Evolutionary conservation across 2,888 invertebrate species (phyloP).

Genomic region (Neelides folsomi): DNA sequence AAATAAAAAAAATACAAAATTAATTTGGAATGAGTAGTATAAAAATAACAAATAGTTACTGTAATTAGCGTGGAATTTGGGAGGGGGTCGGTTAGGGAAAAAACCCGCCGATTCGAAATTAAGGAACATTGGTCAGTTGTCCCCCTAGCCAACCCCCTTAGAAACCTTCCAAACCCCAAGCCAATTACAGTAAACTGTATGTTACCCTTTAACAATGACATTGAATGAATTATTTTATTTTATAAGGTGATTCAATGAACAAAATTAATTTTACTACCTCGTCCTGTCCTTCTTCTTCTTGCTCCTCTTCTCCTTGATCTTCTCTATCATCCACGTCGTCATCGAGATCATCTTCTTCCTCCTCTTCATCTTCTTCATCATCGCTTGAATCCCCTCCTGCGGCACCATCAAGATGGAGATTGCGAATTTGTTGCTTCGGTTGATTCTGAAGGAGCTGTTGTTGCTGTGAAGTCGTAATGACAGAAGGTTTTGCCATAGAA

Average conservation of each 20-base stretch:
- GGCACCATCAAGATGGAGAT: conserved; percentile 23
- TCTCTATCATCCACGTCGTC: conserved; percentile 34
- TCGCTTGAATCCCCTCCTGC: conserved; percentile 27
- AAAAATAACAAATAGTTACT: too few relatives aligned
- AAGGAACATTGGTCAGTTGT: too few relatives aligned
- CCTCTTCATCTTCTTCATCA: conserved; percentile 56
- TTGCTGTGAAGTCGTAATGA: conserved; percentile 13
- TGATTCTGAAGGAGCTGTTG: not conserved
- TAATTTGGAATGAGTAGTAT: not conserved
- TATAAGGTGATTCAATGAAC: not conserved
- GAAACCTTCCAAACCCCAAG: too few relatives aligned
- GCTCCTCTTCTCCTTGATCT: conserved; percentile 42
- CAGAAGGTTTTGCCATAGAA: conserved; percentile 13
- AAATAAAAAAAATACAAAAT: conserved; percentile 12
- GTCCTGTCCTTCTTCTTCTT: conserved; percentile 51
- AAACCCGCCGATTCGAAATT: too few relatives aligned
- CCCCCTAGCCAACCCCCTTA: too few relatives aligned
- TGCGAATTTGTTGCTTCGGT: conserved; percentile 2
- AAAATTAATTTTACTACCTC: conserved; percentile 38
- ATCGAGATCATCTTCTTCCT: conserved; percentile 59
- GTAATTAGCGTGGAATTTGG: too few relatives aligned
- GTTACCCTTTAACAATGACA: too few relatives aligned
- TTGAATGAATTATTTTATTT: too few relatives aligned
- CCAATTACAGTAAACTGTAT: too few relatives aligned
- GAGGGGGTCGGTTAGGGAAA: too few relatives aligned